phyloP scores from a whole-genome alignment of 2,113 vertebrate species.

The Salvelinus alpinus region DNA sequence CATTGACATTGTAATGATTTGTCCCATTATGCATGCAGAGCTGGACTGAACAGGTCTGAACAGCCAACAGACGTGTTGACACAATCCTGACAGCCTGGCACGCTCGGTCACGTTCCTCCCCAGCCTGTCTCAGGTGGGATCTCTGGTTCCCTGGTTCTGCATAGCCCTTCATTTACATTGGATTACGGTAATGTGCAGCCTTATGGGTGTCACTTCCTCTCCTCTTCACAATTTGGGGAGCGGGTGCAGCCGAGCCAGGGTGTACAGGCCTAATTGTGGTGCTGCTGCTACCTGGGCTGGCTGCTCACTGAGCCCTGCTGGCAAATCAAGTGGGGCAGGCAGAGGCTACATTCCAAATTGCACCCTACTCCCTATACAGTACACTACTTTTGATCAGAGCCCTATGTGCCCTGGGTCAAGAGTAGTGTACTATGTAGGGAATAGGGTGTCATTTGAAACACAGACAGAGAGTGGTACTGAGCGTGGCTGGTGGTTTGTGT shows the following conservation, averaged over 20 bases:
- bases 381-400: too few relatives aligned
- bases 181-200: slow-evolving; percentile 78
- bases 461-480: neutral
- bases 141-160: slow-evolving; percentile 60
- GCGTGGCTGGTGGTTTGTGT: slow-evolving; percentile 11
- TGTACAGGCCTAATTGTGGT: slow-evolving; percentile 64
- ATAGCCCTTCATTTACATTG: slow-evolving; percentile 79
- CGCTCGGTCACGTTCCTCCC: slow-evolving; percentile 67
- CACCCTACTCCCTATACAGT: too few relatives aligned
- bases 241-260: slow-evolving; percentile 40
- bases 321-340: slow-evolving; percentile 65
- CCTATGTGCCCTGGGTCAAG: too few relatives aligned
- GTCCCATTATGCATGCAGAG: slow-evolving; percentile 78
- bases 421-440: too few relatives aligned
- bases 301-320: slow-evolving; percentile 60
- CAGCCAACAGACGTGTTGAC: slow-evolving; percentile 68
- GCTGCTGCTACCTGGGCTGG: slow-evolving; percentile 62
- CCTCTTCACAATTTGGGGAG: slow-evolving; percentile 80
- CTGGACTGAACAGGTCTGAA: slow-evolving; percentile 35
- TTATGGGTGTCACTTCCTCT: slow-evolving; percentile 82
- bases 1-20: slow-evolving; percentile 79
- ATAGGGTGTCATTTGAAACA: too few relatives aligned
- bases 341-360: too few relatives aligned
- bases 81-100: slow-evolving; percentile 73
- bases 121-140: slow-evolving; percentile 74